Conservation (phyloP, 2,888 invertebrate species). For the Xanthostigma xanthostigma region DNA sequence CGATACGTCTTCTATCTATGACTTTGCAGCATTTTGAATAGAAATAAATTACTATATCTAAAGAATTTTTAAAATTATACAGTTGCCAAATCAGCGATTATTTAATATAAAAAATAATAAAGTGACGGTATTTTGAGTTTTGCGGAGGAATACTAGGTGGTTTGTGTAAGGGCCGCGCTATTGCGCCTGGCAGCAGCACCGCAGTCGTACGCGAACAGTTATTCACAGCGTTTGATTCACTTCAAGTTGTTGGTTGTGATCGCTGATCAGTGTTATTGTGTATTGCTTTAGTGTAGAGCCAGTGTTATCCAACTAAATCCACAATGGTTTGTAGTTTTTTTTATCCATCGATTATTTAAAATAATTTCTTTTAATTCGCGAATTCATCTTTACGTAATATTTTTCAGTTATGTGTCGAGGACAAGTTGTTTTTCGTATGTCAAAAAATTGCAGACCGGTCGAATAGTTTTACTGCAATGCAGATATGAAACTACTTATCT, state of each 20-base stretch:
- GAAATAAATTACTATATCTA: no score
- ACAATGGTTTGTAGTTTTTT: constrained; percentile 41
- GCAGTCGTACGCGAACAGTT: constrained; percentile 42
- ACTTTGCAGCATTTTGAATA: no score
- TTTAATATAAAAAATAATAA: no score
- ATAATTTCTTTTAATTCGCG: constrained; percentile 27
- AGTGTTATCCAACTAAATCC: constrained; percentile 43
- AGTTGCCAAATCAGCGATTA: no score
- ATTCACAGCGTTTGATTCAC: constrained; percentile 39
- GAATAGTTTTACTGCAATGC: constrained; percentile 26
- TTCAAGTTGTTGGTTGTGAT: constrained; percentile 39
- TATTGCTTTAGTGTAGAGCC: constrained; percentile 33
- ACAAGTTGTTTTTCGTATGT: constrained; percentile 10
- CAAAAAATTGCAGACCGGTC: constrained; percentile 23
- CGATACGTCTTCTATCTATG: no score
- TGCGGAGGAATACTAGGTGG: constrained; percentile 32
- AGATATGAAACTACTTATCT: constrained; percentile 11
- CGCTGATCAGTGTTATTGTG: constrained; percentile 5
- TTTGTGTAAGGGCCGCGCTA: constrained; percentile 31
- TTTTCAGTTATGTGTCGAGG: constrained; percentile 32
- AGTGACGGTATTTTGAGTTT: constrained; percentile 9
- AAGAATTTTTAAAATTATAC: no score
- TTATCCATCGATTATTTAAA: constrained; percentile 28
- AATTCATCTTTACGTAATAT: constrained; percentile 27
- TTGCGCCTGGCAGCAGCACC: constrained; percentile 30